Conservation (phyloP, 2,888 invertebrate genomes). For the Tubulanus polymorphus region DNA sequence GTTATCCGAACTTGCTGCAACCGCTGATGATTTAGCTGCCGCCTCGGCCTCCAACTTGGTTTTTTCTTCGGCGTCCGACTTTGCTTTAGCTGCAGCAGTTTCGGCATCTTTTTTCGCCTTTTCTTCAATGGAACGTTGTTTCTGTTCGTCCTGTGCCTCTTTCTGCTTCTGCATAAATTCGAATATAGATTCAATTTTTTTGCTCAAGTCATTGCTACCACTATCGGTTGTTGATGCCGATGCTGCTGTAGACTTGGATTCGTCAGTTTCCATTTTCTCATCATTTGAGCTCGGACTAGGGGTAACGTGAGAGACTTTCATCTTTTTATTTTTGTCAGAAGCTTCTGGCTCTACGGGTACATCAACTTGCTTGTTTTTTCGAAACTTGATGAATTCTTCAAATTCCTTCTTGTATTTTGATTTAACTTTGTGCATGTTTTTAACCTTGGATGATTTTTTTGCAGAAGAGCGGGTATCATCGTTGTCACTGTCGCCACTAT, state of each 20-base stretch:
- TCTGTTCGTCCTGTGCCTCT: neutral
- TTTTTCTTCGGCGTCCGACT: neutral
- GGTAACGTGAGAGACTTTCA: neutral
- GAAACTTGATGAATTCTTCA: neutral
- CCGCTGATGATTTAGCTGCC: too few species aligned
- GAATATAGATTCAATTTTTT: neutral
- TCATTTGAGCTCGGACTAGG: neutral
- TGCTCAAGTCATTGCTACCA: neutral
- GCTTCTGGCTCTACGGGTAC: neutral
- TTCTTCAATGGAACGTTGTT: neutral
- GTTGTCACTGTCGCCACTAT: too few species aligned
- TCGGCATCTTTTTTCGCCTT: neutral
- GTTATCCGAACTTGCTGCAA: too few species aligned
- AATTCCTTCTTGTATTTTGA: neutral
- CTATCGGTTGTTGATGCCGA: neutral
- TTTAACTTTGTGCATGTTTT: neutral
- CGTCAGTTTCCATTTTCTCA: too few species aligned
- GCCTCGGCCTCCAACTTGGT: too few species aligned
- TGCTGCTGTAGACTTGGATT: neutral
- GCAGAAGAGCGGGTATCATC: too few species aligned
- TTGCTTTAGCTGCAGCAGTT: neutral
- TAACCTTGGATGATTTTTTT: too few species aligned
- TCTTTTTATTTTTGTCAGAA: neutral
- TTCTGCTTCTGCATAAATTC: neutral
- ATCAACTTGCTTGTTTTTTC: neutral